phyloP scores from a whole-genome alignment of 92 coral and sea anemone species.

The Palythoa grandis region DNA sequence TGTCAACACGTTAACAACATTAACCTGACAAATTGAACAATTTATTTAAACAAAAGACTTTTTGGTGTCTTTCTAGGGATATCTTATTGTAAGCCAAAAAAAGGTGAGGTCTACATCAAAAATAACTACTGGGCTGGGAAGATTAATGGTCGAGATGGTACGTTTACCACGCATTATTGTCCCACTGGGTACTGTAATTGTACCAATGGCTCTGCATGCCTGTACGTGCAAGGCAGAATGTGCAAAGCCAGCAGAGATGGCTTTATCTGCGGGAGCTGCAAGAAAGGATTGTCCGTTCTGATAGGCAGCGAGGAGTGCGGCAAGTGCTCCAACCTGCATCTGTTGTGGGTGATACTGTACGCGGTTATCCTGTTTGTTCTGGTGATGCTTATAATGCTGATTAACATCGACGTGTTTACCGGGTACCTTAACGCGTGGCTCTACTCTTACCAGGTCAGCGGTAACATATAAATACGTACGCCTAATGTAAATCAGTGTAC shows the following conservation, averaged over 20 bases:
- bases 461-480: no score
- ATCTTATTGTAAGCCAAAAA: slow-evolving; percentile 58
- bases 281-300: slow-evolving; percentile 50
- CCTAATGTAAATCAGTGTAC: no score
- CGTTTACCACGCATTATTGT: slow-evolving; percentile 71
- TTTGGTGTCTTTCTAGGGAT: slow-evolving; percentile 52
- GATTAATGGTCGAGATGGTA: slow-evolving; percentile 12
- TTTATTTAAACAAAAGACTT: neutral
- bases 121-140: slow-evolving; percentile 91
- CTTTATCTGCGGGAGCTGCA: slow-evolving; percentile 82
- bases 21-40: neutral
- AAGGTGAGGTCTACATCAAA: slow-evolving; percentile 60
- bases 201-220: slow-evolving; percentile 34
- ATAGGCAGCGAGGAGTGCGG: slow-evolving; percentile 79
- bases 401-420: slow-evolving; percentile 84
- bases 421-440: slow-evolving; percentile 41
- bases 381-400: slow-evolving; percentile 65
- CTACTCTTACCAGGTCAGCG: slow-evolving; percentile 82
- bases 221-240: slow-evolving; percentile 46
- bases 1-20: no score
- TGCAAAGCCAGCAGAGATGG: slow-evolving; percentile 74
- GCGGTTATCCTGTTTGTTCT: slow-evolving; percentile 50
- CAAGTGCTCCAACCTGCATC: slow-evolving; percentile 56
- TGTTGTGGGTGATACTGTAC: slow-evolving; percentile 63
- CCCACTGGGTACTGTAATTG: slow-evolving; percentile 77